phyloP scores from a whole-genome alignment of 2,113 vertebrate species.

The Anguilla japonica region DNA sequence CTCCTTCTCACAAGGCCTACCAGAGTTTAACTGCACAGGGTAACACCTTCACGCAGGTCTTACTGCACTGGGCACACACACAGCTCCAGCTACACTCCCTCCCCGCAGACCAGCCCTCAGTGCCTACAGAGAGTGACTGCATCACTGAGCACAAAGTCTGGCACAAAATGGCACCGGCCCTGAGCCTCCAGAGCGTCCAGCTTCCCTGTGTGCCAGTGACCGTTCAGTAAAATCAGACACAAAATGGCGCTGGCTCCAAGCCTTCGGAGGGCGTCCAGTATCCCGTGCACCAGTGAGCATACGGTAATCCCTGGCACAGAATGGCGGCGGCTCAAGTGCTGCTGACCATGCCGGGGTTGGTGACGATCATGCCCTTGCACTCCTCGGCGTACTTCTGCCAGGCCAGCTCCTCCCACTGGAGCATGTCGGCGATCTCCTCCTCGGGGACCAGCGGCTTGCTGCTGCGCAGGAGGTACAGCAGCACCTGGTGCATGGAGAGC shows the following conservation, averaged over 20 bases:
- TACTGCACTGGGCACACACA: too few species aligned
- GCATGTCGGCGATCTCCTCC: constrained; percentile 97
- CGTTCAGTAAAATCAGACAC: background rate
- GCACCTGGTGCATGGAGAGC: constrained; percentile 97
- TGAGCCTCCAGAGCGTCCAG: background rate
- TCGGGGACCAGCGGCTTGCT: constrained; percentile 91
- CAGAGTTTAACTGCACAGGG: too few species aligned
- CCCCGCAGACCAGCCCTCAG: too few species aligned
- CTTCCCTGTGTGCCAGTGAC: background rate
- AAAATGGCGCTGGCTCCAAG: too few species aligned
- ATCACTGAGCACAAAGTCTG: background rate
- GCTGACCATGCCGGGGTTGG: constrained; percentile 91
- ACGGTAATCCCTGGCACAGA: too few species aligned
- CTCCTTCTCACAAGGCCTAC: too few species aligned
- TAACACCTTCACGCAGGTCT: too few species aligned
- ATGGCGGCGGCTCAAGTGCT: background rate
- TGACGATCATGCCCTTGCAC: constrained; percentile 99
- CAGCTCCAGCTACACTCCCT: too few species aligned
- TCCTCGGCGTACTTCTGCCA: constrained; percentile 99
- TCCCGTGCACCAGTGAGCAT: too few species aligned
- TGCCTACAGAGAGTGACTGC: too few species aligned
- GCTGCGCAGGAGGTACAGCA: constrained; percentile 88
- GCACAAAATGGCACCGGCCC: background rate
- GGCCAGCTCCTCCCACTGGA: constrained; percentile 96
- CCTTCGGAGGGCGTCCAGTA: too few species aligned